Conservation (phyloP, 2,113 vertebrate species). For the Potamarius usumacintae region DNA sequence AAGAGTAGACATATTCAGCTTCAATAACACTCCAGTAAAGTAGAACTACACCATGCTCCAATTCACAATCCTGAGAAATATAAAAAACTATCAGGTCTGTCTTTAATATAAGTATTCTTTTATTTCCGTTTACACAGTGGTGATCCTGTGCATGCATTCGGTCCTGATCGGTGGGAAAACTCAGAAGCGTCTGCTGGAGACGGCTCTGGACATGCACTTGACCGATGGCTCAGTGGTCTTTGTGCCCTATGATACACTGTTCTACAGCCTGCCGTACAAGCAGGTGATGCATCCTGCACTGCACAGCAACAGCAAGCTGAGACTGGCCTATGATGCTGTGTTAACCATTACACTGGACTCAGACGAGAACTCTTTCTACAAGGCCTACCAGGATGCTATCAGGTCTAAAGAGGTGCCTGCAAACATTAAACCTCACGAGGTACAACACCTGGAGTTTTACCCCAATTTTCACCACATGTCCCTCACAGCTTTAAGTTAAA, state of each 20-base stretch:
- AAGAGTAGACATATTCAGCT: background rate
- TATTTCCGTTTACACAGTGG: slow-evolving; percentile 58
- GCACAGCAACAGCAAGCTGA: slow-evolving; percentile 70
- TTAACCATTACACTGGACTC: slow-evolving; percentile 76
- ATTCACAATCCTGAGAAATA: background rate
- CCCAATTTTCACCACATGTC: background rate
- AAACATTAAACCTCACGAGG: slow-evolving; percentile 66
- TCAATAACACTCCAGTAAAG: too few species aligned
- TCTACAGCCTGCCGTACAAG: slow-evolving; percentile 76
- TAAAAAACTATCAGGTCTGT: background rate
- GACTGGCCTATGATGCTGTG: slow-evolving; percentile 76
- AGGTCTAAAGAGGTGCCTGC: slow-evolving; percentile 64
- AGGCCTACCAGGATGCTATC: slow-evolving; percentile 70
- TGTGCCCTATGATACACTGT: slow-evolving; percentile 75
- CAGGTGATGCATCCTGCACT: slow-evolving; percentile 65
- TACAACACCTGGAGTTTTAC: slow-evolving; percentile 28
- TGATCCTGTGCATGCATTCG: slow-evolving; percentile 81
- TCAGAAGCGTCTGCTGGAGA: slow-evolving; percentile 73
- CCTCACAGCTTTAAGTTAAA: background rate
- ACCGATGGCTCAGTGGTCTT: slow-evolving; percentile 72
- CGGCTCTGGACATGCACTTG: slow-evolving; percentile 73
- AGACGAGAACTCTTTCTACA: slow-evolving; percentile 63
- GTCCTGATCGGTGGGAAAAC: slow-evolving; percentile 69
- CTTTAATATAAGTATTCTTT: background rate
- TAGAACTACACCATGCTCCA: background rate